These are phyloP conservation scores for Notothenia coriiceps DNA, from an alignment of 2,113 vertebrate genomes.

Conservation along the genomic window DNA sequence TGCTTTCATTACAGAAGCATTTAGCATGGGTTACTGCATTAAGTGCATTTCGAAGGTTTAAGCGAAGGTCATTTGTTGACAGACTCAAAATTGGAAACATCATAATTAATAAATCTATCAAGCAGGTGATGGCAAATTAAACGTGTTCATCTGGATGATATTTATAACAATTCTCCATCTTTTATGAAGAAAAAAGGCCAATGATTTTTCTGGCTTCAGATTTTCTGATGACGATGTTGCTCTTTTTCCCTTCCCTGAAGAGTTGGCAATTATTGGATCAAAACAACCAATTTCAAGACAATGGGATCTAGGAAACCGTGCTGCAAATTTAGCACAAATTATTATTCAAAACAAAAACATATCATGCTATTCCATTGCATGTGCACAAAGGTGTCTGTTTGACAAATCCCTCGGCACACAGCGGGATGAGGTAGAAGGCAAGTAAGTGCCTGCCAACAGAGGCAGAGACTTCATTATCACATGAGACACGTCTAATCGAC, in stretches of 20 bases:
- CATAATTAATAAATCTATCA: neutral
- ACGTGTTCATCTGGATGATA: neutral
- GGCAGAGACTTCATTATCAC: slow-evolving; percentile 56
- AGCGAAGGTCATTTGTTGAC: neutral
- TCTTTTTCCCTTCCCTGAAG: no score
- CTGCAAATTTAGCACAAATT: neutral
- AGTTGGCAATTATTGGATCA: neutral
- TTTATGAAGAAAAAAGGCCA: neutral
- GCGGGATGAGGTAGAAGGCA: slow-evolving; percentile 12
- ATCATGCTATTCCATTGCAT: neutral
- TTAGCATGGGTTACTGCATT: neutral
- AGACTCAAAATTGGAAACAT: neutral
- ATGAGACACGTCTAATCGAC: slow-evolving; percentile 59
- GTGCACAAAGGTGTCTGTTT: neutral
- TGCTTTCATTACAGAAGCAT: slow-evolving; percentile 5
- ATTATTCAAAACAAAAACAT: neutral
- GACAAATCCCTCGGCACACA: slow-evolving; percentile 13
- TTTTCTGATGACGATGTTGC: neutral
- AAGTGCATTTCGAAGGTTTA: neutral
- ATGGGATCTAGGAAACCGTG: no score
- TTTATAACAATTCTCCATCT: neutral
- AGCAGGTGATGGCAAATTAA: neutral
- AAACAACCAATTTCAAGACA: neutral
- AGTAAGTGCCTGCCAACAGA: slow-evolving; percentile 41
- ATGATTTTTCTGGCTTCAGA: neutral